Evolutionary conservation across 2,113 vertebrate species (phyloP), one percentile per base, ranked within the genome.

Genomic region (Proterorhinus semilunaris): DNA sequence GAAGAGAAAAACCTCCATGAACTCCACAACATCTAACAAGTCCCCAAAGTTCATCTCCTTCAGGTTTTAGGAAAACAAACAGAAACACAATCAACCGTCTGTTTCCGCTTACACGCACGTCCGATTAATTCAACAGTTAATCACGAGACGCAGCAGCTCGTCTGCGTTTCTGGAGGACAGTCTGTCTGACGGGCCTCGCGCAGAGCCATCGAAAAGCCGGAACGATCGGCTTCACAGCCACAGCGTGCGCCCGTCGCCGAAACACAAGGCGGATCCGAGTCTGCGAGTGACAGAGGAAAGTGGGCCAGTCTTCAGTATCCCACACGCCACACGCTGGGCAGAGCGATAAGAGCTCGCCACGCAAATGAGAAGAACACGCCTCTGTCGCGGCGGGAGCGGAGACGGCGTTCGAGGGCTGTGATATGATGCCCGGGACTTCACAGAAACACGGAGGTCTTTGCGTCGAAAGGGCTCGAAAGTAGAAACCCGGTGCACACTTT

Each of bases 161-260:
- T 36, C 27, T 21, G 21, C 1, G 2, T 21, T 21, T 21, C 21
- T 21, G 1, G 21, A 36, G 27, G 27, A 36, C 27, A 5, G 27
- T 73, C 63, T 84, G 85, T 92, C 91, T 92, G 88, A 91, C 89
- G 89, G 90, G 81, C 74, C 86, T 86, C 82, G 84, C 84, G 82
- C 77, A 87, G 76, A 80, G 72, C 81, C 83, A 70, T 65, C 75
- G 69, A 68, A 69, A 72, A 62, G 69, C 57, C 54, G 11, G 58
- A 49, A 66, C 64, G 79, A 79, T 11, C 68, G 68, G 69, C 52
- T 74, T 78, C 45, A 69, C 57, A 51, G 36, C 15, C 11, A 10
- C 64, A 65, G 0, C 2, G 45, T 13, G 13, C 64, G 61, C 44
- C 21, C 57, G 13, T 54, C 62, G 53, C 16, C 63, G 8, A 68